These are phyloP conservation scores for Diploscapter pachys DNA, from an alignment of 1,140 invertebrate genomes.

Conservation along the genomic window DNA sequence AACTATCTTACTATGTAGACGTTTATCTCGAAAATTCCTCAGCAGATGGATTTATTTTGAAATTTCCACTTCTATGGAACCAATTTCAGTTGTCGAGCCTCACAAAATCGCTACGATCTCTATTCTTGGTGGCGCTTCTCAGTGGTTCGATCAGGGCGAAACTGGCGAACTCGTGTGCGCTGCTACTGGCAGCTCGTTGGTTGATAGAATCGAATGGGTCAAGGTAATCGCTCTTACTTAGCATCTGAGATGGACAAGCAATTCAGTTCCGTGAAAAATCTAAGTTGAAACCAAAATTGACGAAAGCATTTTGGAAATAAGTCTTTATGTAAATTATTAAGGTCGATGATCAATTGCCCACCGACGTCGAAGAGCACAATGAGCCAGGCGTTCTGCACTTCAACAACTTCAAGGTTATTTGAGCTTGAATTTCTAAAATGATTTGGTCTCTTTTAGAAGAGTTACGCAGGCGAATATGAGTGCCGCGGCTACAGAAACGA, in stretches of 20 bases:
- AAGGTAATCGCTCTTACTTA: background rate
- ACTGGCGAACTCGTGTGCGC: conserved; percentile 53
- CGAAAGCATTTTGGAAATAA: too few species aligned
- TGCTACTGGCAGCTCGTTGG: conserved; percentile 49
- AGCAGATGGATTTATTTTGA: too few species aligned
- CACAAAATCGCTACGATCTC: conserved; percentile 49
- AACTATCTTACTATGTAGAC: too few species aligned
- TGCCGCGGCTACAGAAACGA: conserved; percentile 53
- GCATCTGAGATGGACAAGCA: too few species aligned
- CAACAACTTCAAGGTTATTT: conserved; percentile 47
- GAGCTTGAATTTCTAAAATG: too few species aligned
- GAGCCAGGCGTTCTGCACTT: conserved; percentile 56
- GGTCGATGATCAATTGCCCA: conserved; percentile 39
- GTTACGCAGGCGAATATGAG: conserved; percentile 56
- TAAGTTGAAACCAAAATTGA: too few species aligned
- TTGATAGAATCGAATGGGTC: conserved; percentile 53
- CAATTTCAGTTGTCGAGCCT: conserved; percentile 42
- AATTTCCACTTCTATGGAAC: too few species aligned
- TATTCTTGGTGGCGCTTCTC: conserved; percentile 52
- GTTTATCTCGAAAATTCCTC: too few species aligned
- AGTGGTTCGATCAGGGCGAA: conserved; percentile 53
- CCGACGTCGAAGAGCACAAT: conserved; percentile 52
- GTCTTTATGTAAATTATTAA: too few species aligned
- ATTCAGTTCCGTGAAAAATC: too few species aligned
- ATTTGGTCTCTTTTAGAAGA: conserved; percentile 15